Base-by-base conservation (phyloP, 23 tunicate genomes). In the Corella eumyota region DNA sequence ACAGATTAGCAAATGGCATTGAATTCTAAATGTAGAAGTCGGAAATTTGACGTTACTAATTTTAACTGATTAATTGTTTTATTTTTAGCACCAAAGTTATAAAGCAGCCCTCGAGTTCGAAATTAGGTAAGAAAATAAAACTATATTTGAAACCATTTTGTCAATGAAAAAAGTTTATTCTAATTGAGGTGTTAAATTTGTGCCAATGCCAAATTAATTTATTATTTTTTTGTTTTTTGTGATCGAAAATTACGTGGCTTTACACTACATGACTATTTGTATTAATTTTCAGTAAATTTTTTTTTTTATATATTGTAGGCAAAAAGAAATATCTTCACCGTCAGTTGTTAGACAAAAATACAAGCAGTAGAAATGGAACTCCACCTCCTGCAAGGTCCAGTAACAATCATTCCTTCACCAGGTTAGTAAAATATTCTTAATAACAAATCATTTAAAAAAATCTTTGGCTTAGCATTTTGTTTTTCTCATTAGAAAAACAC, bases 31-130 rank as follows among this genome's bases (percentile, higher is more conserved):
- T n/a, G n/a, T n/a, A n/a, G n/a, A n/a, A n/a, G n/a, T n/a, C n/a
- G n/a, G n/a, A n/a, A n/a, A n/a, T n/a, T n/a, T n/a, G n/a, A n/a
- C n/a, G n/a, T n/a, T n/a, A n/a, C n/a, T n/a, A n/a, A n/a, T 15
- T 40, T 40, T 40, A 40, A 11, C 48, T 20, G 19, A 7, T 47
- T 71, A 37, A 1, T 29, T 66, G 55, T 59, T 48, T 66, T 20
- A 30, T 48, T 82, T 82, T 28, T 68, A 84, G 94, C 71, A 84
- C 94, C 23, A 84, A 84, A 64, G 94, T 66, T 32, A 84, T 84
- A 61, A 84, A 84, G 36, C 94, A 84, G 36, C 83, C 94, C 6
- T 78, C 85, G 23, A 34, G 77, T 28, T 75, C 94, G 9, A 84
- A 84, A 63, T 23, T 84, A 47, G 78, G 94, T 84, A 46, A 84